Evolutionary conservation across 2,888 invertebrate genomes (phyloP).

Genomic region (Hydrotaea cyrtoneurina): DNA sequence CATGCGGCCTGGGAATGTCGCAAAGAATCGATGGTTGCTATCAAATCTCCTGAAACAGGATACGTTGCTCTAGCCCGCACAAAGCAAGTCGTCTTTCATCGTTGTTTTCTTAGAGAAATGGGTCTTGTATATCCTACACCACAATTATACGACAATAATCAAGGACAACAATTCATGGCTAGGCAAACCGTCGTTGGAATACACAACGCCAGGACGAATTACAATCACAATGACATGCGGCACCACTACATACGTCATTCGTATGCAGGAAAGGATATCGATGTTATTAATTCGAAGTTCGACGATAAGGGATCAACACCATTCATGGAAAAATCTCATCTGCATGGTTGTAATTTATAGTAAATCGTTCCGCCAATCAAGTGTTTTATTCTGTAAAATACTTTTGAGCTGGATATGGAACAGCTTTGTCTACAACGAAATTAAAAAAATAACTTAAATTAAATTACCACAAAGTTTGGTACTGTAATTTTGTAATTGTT

Average conservation of each 20-base stretch:
- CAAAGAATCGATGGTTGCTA: not conserved
- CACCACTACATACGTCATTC: not conserved
- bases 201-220: not conserved
- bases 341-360: slow-evolving; percentile 30
- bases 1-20: not conserved
- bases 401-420: not conserved
- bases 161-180: not conserved
- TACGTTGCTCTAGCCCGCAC: not conserved
- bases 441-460: not conserved
- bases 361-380: not conserved
- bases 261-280: not conserved
- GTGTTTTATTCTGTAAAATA: not conserved
- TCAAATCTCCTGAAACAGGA: not conserved
- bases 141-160: not conserved
- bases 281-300: not conserved
- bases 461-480: not conserved
- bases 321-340: not conserved
- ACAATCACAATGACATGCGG: not conserved
- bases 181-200: not conserved
- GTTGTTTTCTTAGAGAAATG: not conserved
- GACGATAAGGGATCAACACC: not conserved
- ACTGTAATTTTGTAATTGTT: not conserved
- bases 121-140: not conserved
- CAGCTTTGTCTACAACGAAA: not conserved
- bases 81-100: not conserved